phyloP scores from a whole-genome alignment of 2,888 invertebrate genomes.

The Eilema depressum region DNA sequence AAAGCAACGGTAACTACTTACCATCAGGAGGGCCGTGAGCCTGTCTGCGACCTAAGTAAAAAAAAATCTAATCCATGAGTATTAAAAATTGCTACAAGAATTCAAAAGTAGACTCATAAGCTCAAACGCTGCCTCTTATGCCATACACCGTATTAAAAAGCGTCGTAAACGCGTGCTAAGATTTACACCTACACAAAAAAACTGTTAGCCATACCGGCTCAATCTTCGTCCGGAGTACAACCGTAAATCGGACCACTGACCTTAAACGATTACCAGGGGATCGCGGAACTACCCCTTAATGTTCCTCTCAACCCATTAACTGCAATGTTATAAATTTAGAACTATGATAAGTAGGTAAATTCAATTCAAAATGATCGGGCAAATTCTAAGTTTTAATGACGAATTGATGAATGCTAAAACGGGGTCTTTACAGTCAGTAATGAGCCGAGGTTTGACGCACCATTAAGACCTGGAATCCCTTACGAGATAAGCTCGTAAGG shows the following conservation, averaged over 20 bases:
- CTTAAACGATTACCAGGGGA: conserved; percentile 56
- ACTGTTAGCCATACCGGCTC: conserved; percentile 76
- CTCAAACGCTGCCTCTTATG: conserved; percentile 54
- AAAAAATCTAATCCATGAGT: neutral
- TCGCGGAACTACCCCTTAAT: conserved; percentile 45
- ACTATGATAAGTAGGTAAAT: neutral
- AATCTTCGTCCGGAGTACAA: conserved; percentile 71
- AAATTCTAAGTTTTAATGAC: neutral
- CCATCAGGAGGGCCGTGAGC: too few species aligned
- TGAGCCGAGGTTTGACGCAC: too few species aligned
- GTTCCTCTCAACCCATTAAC: conserved; percentile 25
- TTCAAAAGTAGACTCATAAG: neutral
- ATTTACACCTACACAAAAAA: conserved; percentile 86
- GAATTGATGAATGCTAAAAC: neutral
- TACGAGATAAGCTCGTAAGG: too few species aligned
- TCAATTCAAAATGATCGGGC: neutral
- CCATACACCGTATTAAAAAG: conserved; percentile 47
- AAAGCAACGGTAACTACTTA: too few species aligned
- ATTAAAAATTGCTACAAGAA: neutral
- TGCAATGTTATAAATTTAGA: neutral
- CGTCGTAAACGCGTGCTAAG: conserved; percentile 78
- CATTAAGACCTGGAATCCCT: too few species aligned
- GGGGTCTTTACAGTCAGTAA: too few species aligned
- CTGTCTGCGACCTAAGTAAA: too few species aligned
- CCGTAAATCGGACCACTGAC: conserved; percentile 67